Evolutionary conservation across 2,797 vertebrate genomes (phyloP).

Genomic region (Mus caroli): DNA sequence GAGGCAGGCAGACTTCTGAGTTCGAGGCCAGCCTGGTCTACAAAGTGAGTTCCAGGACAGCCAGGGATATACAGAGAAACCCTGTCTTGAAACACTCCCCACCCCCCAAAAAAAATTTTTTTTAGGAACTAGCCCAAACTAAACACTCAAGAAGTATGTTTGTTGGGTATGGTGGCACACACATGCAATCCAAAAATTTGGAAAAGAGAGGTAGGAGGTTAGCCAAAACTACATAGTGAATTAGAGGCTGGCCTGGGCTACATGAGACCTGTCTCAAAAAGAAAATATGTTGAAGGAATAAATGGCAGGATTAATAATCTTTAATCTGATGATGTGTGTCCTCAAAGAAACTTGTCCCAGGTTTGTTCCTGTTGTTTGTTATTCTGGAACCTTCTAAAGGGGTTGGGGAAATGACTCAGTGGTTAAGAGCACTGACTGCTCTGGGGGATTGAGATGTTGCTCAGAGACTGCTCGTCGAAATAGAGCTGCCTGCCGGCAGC

Average conservation of each 20-base stretch:
- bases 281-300: background rate
- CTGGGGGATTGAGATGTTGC: background rate
- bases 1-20: no score
- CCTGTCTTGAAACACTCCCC: background rate
- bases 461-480: background rate
- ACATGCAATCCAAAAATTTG: background rate
- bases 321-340: background rate
- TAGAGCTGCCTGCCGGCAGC: background rate
- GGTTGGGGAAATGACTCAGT: background rate
- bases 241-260: background rate
- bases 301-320: background rate
- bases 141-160: background rate
- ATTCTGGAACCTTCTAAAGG: constrained; percentile 38
- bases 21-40: no score
- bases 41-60: no score
- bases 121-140: background rate
- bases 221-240: background rate
- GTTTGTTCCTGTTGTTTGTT: background rate
- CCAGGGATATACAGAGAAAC: no score
- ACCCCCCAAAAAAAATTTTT: no score
- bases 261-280: background rate
- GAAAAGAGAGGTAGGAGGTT: background rate
- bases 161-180: background rate
- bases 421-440: background rate
- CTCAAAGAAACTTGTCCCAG: background rate